A percentile compares a stretch with the other conserved stretches of the same genome.
phyloP scores from a whole-genome alignment of 2,888 invertebrate genomes.

The Cantharis rustica region DNA sequence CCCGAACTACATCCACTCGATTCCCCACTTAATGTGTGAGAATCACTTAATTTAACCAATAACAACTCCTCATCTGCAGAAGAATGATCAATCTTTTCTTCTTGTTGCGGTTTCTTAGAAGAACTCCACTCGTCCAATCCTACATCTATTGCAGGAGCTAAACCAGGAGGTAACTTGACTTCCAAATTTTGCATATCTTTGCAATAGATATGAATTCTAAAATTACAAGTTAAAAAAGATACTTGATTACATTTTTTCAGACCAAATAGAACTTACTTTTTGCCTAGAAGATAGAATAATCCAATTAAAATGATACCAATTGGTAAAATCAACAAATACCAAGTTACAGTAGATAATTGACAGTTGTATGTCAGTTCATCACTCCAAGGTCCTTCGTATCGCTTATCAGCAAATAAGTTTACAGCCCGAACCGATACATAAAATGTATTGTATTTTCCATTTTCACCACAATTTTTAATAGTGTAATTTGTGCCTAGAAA shows the following conservation, averaged over 20 bases:
- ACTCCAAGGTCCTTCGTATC: constrained; percentile 51
- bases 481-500: constrained; percentile 22
- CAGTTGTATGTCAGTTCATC: constrained; percentile 43
- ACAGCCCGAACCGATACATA: constrained; percentile 50
- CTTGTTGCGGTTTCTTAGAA: constrained; percentile 47
- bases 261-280: not conserved
- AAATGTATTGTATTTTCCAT: constrained; percentile 40
- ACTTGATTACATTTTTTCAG: not conserved
- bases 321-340: not conserved
- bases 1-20: constrained; percentile 64
- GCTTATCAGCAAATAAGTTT: constrained; percentile 42
- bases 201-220: constrained; percentile 23
- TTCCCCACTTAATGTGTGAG: constrained; percentile 50
- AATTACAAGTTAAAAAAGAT: not conserved
- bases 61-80: constrained; percentile 47
- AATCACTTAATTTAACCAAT: constrained; percentile 41
- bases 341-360: constrained; percentile 13
- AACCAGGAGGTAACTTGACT: constrained; percentile 69
- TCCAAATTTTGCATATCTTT: constrained; percentile 67
- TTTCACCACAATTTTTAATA: constrained; percentile 37
- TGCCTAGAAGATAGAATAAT: not conserved
- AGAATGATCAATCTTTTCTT: constrained; percentile 38
- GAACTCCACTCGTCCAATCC: constrained; percentile 41
- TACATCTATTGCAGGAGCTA: constrained; percentile 51
- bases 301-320: not conserved